phyloP scores from a whole-genome alignment of 2,797 vertebrate genomes.

The Scomberomorus guttatus region DNA sequence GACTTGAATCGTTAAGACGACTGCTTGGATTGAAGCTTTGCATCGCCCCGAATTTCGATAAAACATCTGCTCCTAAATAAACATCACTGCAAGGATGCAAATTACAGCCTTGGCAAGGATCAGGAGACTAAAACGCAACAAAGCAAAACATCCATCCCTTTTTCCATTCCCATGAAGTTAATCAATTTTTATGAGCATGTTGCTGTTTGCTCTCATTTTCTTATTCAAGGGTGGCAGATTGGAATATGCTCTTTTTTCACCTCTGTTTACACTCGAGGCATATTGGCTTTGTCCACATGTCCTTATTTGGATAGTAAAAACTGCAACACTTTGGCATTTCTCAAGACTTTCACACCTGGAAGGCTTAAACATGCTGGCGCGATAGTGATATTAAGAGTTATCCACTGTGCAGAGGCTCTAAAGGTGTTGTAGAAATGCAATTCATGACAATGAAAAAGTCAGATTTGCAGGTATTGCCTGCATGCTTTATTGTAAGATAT shows the following conservation, averaged over 20 bases:
- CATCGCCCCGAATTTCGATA: conserved; percentile 25
- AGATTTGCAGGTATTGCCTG: not conserved
- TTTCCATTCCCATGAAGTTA: conserved; percentile 74
- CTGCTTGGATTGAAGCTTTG: conserved; percentile 31
- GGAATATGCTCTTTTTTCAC: conserved; percentile 67
- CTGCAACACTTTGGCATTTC: conserved; percentile 19
- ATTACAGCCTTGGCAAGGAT: conserved; percentile 68
- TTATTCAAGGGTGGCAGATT: conserved; percentile 55
- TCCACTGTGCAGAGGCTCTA: not conserved
- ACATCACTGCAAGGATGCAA: conserved; percentile 65
- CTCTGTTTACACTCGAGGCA: conserved; percentile 63
- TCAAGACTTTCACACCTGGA: conserved; percentile 36
- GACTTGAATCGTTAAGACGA: conserved; percentile 32
- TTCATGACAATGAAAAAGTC: not conserved
- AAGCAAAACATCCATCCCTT: conserved; percentile 68
- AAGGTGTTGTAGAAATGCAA: conserved; percentile 16
- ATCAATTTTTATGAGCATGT: conserved; percentile 76
- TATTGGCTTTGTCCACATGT: conserved; percentile 39
- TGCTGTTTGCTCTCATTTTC: conserved; percentile 60
- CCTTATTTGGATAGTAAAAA: conserved; percentile 44
- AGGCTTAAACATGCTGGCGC: conserved; percentile 17
- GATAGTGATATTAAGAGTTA: not conserved
- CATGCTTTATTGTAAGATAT: not conserved
- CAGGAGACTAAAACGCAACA: conserved; percentile 48
- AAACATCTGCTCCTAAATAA: conserved; percentile 76